phyloP scores from a whole-genome alignment of 2,113 vertebrate genomes.

The Saguinus imperator region DNA sequence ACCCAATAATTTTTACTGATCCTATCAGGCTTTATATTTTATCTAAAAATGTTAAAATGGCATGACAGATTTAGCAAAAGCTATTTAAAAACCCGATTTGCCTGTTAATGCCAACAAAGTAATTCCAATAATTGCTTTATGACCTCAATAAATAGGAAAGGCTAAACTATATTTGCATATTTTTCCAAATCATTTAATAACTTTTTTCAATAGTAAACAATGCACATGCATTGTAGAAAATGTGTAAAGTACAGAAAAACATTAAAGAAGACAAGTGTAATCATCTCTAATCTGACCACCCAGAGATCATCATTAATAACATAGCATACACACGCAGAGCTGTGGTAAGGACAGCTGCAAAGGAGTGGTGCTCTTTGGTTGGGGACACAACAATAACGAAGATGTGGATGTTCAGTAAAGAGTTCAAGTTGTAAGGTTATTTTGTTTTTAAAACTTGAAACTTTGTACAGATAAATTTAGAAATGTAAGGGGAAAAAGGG shows the following conservation, averaged over 20 bases:
- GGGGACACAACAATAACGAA: neutral
- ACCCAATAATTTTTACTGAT: neutral
- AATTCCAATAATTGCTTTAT: constrained; percentile 30
- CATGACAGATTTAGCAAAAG: constrained; percentile 20
- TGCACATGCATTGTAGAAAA: neutral
- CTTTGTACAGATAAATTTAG: neutral
- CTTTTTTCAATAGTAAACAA: neutral
- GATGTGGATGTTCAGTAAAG: neutral
- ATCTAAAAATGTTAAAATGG: constrained; percentile 34
- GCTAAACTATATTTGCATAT: neutral
- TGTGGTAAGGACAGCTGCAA: neutral
- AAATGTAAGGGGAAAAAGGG: neutral
- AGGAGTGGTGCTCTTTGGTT: neutral
- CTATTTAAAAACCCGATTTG: constrained; percentile 16
- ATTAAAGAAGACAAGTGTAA: neutral
- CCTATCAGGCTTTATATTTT: neutral
- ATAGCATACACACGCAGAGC: neutral
- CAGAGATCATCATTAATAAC: neutral
- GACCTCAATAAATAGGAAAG: neutral
- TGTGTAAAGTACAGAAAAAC: neutral
- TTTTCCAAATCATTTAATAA: neutral
- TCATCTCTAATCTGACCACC: neutral
- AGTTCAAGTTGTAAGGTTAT: neutral
- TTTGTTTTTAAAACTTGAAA: neutral
- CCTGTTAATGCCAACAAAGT: neutral